A percentile compares a stretch with the other conserved stretches of the same genome.
phyloP scores from a whole-genome alignment of 2,113 vertebrate species.

The Dicentrarchus labrax region DNA sequence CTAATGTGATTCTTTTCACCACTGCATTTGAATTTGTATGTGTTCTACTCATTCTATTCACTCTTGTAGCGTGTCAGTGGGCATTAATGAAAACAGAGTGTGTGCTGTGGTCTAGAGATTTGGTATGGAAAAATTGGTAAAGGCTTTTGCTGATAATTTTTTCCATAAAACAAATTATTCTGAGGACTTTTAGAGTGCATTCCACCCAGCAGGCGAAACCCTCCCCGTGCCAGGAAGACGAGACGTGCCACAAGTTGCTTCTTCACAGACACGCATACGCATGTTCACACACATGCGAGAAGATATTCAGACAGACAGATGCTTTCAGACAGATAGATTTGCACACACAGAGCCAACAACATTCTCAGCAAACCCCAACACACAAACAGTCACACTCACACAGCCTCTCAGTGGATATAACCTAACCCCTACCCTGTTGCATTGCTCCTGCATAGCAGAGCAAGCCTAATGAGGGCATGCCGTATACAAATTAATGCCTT shows the following conservation, averaged over 20 bases:
- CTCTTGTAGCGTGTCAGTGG: constrained; percentile 2
- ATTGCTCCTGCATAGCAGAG: constrained; percentile 48
- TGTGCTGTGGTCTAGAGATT: constrained; percentile 33
- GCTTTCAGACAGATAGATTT: constrained; percentile 69
- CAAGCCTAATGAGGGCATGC: constrained; percentile 51
- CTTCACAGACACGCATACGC: neutral
- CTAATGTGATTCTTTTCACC: neutral
- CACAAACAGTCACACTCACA: constrained; percentile 54
- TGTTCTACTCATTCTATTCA: neutral
- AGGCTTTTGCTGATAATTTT: constrained; percentile 45
- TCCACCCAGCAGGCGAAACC: constrained; percentile 46
- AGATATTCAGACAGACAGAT: constrained; percentile 63
- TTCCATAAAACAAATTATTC: constrained; percentile 69
- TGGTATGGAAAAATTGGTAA: constrained; percentile 32
- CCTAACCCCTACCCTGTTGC: constrained; percentile 59
- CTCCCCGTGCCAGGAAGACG: constrained; percentile 38
- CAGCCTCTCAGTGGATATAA: constrained; percentile 59
- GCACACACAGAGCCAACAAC: constrained; percentile 61
- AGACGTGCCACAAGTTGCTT: constrained; percentile 59
- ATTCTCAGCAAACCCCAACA: constrained; percentile 61
- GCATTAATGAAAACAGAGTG: constrained; percentile 3
- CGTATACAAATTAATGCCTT: constrained; percentile 52
- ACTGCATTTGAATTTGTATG: constrained; percentile 13
- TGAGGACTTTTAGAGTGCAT: constrained; percentile 46
- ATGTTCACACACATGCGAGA: constrained; percentile 22